A percentile compares a stretch with the other conserved stretches of the same genome.
Conservation (phyloP, 2,113 vertebrate species). For the Corapipo altera region DNA sequence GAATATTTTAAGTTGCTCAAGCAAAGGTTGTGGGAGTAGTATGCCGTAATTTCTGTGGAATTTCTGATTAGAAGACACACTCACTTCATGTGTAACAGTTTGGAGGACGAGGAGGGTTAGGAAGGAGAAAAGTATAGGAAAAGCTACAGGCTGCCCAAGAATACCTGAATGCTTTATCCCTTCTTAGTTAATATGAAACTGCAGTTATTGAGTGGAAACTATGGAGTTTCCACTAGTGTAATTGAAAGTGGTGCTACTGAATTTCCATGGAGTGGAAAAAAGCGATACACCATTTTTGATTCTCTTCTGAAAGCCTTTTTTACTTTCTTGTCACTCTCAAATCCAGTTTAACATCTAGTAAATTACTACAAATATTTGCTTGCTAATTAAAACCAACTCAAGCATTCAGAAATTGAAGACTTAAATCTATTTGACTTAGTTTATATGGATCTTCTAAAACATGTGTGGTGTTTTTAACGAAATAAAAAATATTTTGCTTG, state of each 20-base stretch:
- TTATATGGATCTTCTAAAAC: constrained; percentile 4
- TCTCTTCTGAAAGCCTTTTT: not conserved
- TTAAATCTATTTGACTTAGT: not conserved
- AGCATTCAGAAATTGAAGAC: not conserved
- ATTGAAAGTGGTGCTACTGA: not conserved
- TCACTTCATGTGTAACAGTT: not conserved
- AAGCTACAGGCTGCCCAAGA: not conserved
- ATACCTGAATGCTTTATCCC: not conserved
- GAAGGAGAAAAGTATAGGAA: not conserved
- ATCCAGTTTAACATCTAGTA: not conserved
- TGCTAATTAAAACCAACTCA: not conserved
- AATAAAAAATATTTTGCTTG: constrained; percentile 9
- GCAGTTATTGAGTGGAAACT: not conserved
- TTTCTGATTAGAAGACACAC: constrained; percentile 32
- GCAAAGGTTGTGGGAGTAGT: not conserved
- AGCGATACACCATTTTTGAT: fast-evolving
- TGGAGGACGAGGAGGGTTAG: not conserved
- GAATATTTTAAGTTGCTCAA: not conserved
- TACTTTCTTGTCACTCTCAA: not conserved
- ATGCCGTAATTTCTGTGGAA: constrained; percentile 31
- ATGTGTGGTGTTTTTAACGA: not conserved
- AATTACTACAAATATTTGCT: not conserved
- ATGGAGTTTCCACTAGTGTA: not conserved
- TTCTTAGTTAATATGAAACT: not conserved
- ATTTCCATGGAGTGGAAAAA: not conserved